Evolutionary conservation across 2,113 vertebrate species (phyloP).

Genomic region (Argyrosomus japonicus): DNA sequence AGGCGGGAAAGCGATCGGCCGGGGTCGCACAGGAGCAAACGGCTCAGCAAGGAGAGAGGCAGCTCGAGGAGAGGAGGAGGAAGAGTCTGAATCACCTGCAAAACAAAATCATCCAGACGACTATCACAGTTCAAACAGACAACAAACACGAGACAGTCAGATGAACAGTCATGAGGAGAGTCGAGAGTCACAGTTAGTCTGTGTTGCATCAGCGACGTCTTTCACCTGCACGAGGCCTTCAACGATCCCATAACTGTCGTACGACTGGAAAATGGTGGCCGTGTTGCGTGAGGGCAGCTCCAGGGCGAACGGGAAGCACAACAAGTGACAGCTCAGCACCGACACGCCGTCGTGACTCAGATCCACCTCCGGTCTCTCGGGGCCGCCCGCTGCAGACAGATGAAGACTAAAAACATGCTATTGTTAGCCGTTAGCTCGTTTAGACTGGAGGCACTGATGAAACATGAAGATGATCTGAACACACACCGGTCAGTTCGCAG

Average conservation of each 20-base stretch:
- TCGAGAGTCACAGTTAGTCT: conserved; percentile 51
- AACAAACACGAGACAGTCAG: conserved; percentile 53
- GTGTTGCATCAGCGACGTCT: conserved; percentile 65
- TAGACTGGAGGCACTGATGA: background rate
- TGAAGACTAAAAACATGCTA: conserved; percentile 53
- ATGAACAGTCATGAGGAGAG: conserved; percentile 43
- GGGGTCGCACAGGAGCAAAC: conserved; percentile 85
- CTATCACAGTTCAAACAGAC: conserved; percentile 65
- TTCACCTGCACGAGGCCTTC: conserved; percentile 80
- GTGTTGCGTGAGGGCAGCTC: conserved; percentile 74
- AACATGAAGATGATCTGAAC: conserved; percentile 1
- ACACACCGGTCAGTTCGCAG: conserved; percentile 77
- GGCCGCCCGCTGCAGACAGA: conserved; percentile 49
- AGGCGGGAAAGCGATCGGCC: conserved; percentile 79
- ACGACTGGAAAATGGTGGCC: conserved; percentile 71
- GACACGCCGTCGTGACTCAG: conserved; percentile 69
- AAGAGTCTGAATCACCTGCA: conserved; percentile 87
- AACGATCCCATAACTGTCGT: conserved; percentile 77
- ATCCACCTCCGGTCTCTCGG: conserved; percentile 51
- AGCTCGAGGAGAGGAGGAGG: conserved; percentile 81
- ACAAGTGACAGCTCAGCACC: conserved; percentile 81
- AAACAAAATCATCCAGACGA: conserved; percentile 52
- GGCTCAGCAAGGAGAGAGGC: conserved; percentile 89
- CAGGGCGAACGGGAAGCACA: conserved; percentile 84
- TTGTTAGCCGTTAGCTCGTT: conserved; percentile 23